Evolutionary conservation across 1,140 invertebrate genomes (phyloP).

Genomic region (Melitaea cinxia): DNA sequence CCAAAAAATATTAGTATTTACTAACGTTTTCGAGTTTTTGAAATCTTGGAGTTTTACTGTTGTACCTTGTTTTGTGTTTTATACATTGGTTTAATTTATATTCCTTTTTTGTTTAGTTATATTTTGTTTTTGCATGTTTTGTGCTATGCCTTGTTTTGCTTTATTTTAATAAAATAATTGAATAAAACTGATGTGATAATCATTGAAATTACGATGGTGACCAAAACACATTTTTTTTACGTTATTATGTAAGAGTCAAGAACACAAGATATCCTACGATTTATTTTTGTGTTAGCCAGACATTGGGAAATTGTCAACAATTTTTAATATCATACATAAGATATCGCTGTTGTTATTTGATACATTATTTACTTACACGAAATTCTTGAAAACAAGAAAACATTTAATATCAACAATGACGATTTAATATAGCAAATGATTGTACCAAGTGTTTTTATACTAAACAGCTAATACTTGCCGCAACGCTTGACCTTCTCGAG

Average conservation of each 20-base stretch:
- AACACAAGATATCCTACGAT: neutral
- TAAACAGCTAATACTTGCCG: too few relatives aligned
- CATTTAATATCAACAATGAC: too few relatives aligned
- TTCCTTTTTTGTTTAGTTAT: conserved; percentile 26
- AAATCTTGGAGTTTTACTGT: neutral
- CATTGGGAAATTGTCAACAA: too few relatives aligned
- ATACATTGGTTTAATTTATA: conserved; percentile 12
- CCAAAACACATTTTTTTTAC: too few relatives aligned
- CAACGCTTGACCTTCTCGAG: too few relatives aligned
- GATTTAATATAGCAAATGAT: too few relatives aligned
- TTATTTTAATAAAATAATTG: conserved; percentile 9
- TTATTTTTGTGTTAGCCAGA: too few relatives aligned
- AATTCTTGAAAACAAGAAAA: too few relatives aligned
- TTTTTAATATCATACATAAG: too few relatives aligned
- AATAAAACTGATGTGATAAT: neutral
- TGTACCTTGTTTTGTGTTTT: conserved; percentile 13
- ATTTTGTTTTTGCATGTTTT: conserved; percentile 36
- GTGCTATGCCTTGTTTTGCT: conserved; percentile 5
- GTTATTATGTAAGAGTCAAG: neutral
- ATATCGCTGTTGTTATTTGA: too few relatives aligned
- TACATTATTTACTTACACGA: too few relatives aligned
- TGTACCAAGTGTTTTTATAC: too few relatives aligned
- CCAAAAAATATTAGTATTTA: conserved; percentile 79
- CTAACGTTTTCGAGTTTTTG: conserved; percentile 45
- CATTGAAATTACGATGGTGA: neutral